These are phyloP conservation scores for Tortrix viridana DNA, from an alignment of 2,888 invertebrate genomes.

Conservation along the genomic window DNA sequence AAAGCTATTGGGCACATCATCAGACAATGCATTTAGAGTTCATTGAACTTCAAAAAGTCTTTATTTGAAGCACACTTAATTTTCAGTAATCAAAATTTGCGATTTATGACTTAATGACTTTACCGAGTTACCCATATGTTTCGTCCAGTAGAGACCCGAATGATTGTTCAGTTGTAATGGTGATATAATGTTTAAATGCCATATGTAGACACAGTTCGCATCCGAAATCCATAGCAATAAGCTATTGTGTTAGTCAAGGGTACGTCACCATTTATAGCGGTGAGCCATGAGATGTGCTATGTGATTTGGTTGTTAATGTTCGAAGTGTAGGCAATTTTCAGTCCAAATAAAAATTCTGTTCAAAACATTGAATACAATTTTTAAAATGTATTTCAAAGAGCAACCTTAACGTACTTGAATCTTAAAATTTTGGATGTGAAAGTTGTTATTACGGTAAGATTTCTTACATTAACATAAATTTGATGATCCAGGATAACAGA, in stretches of 20 bases:
- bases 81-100: constrained; percentile 17
- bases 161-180: constrained; percentile 3
- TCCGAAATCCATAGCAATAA: constrained; percentile 9
- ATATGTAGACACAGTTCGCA: constrained; percentile 2
- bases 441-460: no score
- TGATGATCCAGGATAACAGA: no score
- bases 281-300: neutral
- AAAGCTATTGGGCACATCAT: neutral
- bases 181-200: constrained; percentile 4
- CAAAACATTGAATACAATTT: no score
- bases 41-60: constrained; percentile 4
- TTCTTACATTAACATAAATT: no score
- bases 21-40: constrained; percentile 4
- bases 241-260: constrained; percentile 4
- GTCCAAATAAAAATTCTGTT: neutral
- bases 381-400: no score
- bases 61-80: constrained; percentile 25
- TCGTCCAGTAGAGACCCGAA: constrained; percentile 6
- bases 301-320: neutral
- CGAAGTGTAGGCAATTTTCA: neutral
- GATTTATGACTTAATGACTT: constrained; percentile 19
- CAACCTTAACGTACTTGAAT: no score
- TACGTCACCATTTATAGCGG: neutral
- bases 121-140: constrained; percentile 19
- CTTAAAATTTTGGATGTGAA: no score